Conservation (phyloP, 2,888 invertebrate species). For the Aspidiotus destructor region DNA sequence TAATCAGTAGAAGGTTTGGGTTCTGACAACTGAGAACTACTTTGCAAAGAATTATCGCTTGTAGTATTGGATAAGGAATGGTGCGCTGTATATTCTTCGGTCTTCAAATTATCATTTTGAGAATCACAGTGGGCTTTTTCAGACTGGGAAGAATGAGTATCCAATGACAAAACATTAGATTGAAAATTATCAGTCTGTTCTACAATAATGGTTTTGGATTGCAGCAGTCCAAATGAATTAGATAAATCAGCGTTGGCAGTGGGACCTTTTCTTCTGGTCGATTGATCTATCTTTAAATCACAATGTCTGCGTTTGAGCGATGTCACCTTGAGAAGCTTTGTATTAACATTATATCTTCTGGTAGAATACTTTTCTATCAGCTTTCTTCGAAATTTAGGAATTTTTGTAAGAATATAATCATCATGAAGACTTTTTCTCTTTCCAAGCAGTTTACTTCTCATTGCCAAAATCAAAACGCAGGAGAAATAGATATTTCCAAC, state of each 20-base stretch:
- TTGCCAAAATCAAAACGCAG: too few species aligned
- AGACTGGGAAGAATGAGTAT: not conserved
- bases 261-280: too few species aligned
- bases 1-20: not conserved
- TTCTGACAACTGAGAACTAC: not conserved
- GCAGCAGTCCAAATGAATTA: too few species aligned
- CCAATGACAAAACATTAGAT: not conserved
- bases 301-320: not conserved
- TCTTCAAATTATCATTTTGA: not conserved
- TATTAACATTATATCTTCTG: slow-evolving; percentile 19
- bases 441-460: too few species aligned
- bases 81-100: not conserved
- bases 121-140: not conserved
- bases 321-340: not conserved
- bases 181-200: not conserved
- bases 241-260: too few species aligned
- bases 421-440: not conserved
- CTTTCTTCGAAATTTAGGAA: slow-evolving; percentile 13
- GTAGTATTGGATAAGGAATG: not conserved
- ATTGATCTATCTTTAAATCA: too few species aligned
- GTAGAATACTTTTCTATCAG: slow-evolving; percentile 29
- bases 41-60: not conserved
- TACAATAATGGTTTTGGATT: too few species aligned
- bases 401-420: not conserved
- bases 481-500: too few species aligned